Percentiles rank a stretch among this genome's conserved stretches.
These are phyloP conservation scores for Tetrapedia diversipes DNA, from an alignment of 2,888 invertebrate species.

Conservation along the genomic window DNA sequence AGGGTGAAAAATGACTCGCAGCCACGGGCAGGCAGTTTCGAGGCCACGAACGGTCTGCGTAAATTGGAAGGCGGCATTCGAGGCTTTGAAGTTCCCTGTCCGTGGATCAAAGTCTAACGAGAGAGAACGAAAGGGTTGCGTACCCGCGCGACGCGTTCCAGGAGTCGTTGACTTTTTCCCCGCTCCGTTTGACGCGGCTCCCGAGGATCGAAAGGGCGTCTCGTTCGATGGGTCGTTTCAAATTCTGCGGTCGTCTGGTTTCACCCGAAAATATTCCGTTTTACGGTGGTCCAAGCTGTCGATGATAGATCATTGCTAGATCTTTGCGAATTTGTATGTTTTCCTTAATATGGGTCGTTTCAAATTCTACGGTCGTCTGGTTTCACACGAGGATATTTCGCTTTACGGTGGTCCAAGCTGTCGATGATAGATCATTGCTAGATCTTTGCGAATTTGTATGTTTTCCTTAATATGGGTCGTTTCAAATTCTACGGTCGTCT, in stretches of 20 bases:
- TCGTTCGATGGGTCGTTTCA: not conserved
- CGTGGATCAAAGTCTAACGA: constrained; percentile 47
- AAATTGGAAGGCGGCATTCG: constrained; percentile 50
- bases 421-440: too few relatives aligned
- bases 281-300: too few relatives aligned
- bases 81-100: constrained; percentile 18
- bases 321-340: too few relatives aligned
- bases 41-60: constrained; percentile 25
- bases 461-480: too few relatives aligned
- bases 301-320: too few relatives aligned
- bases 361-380: too few relatives aligned
- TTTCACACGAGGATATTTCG: too few relatives aligned
- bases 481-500: too few relatives aligned
- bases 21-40: constrained; percentile 24
- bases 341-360: too few relatives aligned
- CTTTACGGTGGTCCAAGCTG: too few relatives aligned
- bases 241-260: too few relatives aligned
- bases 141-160: constrained; percentile 2
- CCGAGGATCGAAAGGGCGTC: not conserved
- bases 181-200: not conserved
- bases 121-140: constrained; percentile 1
- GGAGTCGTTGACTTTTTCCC: not conserved
- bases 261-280: not conserved
- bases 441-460: too few relatives aligned
- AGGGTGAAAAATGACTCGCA: constrained; percentile 43